Base-by-base conservation (phyloP, 2,888 invertebrate species). In the Phyllotreta cruciferae region DNA sequence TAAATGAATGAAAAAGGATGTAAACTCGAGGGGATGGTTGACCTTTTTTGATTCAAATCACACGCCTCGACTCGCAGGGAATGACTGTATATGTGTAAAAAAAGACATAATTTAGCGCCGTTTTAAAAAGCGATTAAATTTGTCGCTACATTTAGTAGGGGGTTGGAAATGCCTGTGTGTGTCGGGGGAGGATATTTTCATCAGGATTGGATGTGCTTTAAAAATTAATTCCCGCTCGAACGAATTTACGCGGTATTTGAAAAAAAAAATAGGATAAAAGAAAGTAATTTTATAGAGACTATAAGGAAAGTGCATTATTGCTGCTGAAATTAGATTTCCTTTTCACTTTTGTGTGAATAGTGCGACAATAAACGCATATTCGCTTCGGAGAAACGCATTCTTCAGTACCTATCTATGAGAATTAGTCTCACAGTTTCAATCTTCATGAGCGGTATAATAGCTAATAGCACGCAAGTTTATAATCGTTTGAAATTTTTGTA, bases 321-420 rank as follows among this genome's bases (percentile, higher is more conserved):
- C 55, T 58, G 65, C 64, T 62, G 58, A 66, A 66, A 60, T 60
- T 35, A 66, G 62, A 62, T 68, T 68, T 68, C 62, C 68, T 66
- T 66, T 66, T 66, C 64, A 63, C 66, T 62, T 60, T 64, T 60
- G 57, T 60, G 63, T 63, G 68, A 64, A 68, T 62, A 47, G 55
- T 36, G 36, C 35, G 49, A 49, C n/a, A 49, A 36, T 35, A 35
- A 49, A 58, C 47, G 55, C 55, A 49, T 53, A 57, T 58, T 60
- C 44, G 52, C 49, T 44, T 61, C 53, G 61, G 68, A 60, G 68
- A 68, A 68, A 68, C 64, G 68, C 63, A 54, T 37, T 45, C 57
- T 38, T 50, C 41, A 50, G 34, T 50, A 11, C 38, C 36, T 42
- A 11, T 50, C 36, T 42, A 53, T 49, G 54, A 37, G 45, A 56